Conservation (phyloP, 2,797 vertebrate species). For the Pseudocheirus occidentalis region DNA sequence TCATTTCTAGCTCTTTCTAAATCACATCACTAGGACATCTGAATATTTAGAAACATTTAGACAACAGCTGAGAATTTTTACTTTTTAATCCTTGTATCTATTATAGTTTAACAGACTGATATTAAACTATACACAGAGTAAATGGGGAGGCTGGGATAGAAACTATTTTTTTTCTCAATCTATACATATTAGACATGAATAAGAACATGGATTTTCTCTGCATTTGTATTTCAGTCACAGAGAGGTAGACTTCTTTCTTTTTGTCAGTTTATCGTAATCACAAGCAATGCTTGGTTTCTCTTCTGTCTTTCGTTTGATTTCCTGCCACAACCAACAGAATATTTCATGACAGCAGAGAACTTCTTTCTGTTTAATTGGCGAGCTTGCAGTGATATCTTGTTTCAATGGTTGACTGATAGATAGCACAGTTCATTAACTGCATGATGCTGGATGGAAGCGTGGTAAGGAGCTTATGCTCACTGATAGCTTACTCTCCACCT, state of each 20-base stretch:
- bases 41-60: neutral
- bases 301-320: neutral
- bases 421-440: neutral
- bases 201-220: neutral
- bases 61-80: neutral
- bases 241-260: neutral
- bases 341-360: neutral
- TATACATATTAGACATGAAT: neutral
- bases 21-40: neutral
- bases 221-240: neutral
- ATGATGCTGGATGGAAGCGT: neutral
- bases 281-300: neutral
- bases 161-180: neutral
- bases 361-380: neutral
- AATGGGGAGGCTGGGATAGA: neutral
- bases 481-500: neutral
- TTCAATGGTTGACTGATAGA: neutral
- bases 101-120: neutral
- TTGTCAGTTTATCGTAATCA: neutral
- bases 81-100: neutral
- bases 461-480: neutral
- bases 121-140: neutral
- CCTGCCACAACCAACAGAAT: neutral
- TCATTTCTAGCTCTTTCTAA: neutral
- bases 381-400: neutral